Evolutionary conservation across 2,888 invertebrate species (phyloP), one percentile per base, ranked within the genome.

Genomic region (Abrostola triplasia): DNA sequence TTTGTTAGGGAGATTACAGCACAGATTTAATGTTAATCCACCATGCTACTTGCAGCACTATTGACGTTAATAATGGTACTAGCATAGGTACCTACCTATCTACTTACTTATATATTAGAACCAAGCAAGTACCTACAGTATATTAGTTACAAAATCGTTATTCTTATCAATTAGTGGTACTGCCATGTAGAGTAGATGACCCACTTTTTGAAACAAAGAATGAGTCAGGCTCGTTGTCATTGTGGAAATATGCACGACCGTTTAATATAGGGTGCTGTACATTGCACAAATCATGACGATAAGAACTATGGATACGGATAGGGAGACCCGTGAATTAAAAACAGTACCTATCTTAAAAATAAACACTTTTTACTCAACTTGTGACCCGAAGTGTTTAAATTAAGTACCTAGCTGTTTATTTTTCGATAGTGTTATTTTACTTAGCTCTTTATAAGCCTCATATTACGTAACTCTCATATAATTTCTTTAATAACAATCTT

Each of bases 131-230:
- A 71, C 66, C 50, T 57, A 55, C 40, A 59, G 55, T 10, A 11
- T 68, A 73, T 71, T 76, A 64, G 72, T 79, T 76, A 70, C 77
- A 69, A 80, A 76, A 80, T 78, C 57, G 70, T 63, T 75, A 68
- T 77, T 80, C 80, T 89, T 86, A 87, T 87, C 87, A 84, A 86
- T 80, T 83, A 83, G 77, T 85, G 82, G 85, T 85, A 88, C 88
- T 88, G 88, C 85, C 87, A 86, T 86, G 86, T 73, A 59, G 68
- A 79, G 73, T 86, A 78, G 84, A 89, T 88, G 92, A 88, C 92
- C 92, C 80, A 90, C 83, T 88, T 92, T 83, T 74, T 72, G 84
- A 86, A 86, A 92, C 90, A 92, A 91, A 89, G 90, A 90, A 83
- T 91, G 91, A 93, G 84, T 92, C 91, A 92, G 85, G 71, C 76